phyloP scores from a whole-genome alignment of 2,888 invertebrate genomes.

The Oxytorus armatus region DNA sequence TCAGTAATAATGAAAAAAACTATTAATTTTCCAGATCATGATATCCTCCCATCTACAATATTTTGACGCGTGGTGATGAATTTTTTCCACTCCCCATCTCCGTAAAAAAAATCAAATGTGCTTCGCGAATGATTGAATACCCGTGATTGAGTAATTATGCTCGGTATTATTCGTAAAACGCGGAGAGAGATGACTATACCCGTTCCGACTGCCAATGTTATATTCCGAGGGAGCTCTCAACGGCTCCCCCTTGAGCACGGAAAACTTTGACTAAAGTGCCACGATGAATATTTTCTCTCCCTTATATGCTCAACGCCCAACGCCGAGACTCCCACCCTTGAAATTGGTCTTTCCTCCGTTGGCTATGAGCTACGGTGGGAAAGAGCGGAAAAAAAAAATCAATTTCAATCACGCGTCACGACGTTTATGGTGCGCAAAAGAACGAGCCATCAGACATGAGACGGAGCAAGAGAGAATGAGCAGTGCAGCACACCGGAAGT shows the following conservation, averaged over 20 bases:
- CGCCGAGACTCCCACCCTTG: constrained; percentile 14
- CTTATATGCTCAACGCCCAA: constrained; percentile 11
- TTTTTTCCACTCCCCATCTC: not conserved
- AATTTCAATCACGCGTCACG: constrained; percentile 77
- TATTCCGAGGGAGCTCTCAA: not conserved
- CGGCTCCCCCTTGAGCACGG: constrained; percentile 3
- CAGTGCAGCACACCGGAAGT: constrained; percentile 63
- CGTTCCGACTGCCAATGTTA: not conserved
- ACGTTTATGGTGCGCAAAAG: constrained; percentile 55
- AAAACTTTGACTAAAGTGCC: constrained; percentile 54
- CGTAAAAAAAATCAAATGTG: constrained; percentile 15
- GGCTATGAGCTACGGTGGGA: constrained; percentile 38
- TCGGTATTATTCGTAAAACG: constrained; percentile 37
- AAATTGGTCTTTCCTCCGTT: constrained; percentile 60
- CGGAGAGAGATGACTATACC: constrained; percentile 4
- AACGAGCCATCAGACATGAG: constrained; percentile 32
- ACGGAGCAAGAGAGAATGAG: constrained; percentile 18
- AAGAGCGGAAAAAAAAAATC: constrained; percentile 70
- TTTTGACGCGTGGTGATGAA: not conserved
- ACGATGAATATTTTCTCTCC: constrained; percentile 67
- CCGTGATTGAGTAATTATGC: constrained; percentile 48
- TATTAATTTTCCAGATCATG: not conserved
- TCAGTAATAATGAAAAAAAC: too few relatives aligned
- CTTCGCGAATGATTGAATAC: constrained; percentile 45
- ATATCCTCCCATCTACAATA: not conserved